phyloP scores from a whole-genome alignment of 2,888 invertebrate species.

The Leuctra nigra region DNA sequence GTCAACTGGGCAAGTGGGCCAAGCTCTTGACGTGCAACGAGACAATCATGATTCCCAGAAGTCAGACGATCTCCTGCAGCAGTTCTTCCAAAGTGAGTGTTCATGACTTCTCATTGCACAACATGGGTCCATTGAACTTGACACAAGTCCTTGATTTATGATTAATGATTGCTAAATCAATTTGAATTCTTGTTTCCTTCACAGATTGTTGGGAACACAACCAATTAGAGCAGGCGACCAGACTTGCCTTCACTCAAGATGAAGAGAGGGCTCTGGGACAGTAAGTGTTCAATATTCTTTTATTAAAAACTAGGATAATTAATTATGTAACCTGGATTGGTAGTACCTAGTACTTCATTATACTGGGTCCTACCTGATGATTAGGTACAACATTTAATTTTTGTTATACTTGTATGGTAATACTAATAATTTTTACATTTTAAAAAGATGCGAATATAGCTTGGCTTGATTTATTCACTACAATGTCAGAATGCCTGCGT shows the following conservation, averaged over 20 bases:
- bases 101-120: neutral
- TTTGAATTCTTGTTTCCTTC: neutral
- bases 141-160: neutral
- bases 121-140: neutral
- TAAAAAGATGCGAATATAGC: too few species aligned
- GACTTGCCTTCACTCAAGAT: too few species aligned
- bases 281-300: too few species aligned
- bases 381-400: neutral
- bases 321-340: too few species aligned
- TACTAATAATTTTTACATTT: too few species aligned
- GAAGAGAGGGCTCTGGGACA: too few species aligned
- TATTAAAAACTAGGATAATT: too few species aligned
- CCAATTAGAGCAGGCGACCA: neutral
- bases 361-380: neutral
- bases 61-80: constrained; percentile 47
- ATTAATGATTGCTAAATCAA: constrained; percentile 9
- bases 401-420: neutral
- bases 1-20: constrained; percentile 54
- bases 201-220: neutral
- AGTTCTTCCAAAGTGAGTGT: constrained; percentile 56
- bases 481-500: too few species aligned
- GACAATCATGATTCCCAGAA: constrained; percentile 46
- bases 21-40: constrained; percentile 58
- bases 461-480: too few species aligned
- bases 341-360: too few species aligned